phyloP scores from a whole-genome alignment of 2,113 vertebrate species.

The Pelecanus crispus region DNA sequence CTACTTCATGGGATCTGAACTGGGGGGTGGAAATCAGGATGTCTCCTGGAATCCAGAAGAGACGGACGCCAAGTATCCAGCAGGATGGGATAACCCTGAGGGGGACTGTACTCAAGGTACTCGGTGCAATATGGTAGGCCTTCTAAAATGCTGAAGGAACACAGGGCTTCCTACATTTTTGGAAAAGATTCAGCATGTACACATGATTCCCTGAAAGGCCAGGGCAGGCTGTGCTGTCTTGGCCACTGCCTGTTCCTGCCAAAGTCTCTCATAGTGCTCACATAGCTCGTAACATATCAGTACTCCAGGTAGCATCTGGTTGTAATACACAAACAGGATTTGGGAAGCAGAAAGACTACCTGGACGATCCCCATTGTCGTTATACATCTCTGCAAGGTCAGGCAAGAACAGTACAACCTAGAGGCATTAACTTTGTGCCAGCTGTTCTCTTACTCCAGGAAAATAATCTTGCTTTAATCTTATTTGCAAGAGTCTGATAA shows the following conservation, averaged over 20 bases:
- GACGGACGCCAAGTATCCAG: background rate
- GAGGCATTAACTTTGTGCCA: slow-evolving; percentile 1
- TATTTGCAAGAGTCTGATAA: slow-evolving; percentile 43
- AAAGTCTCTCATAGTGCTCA: background rate
- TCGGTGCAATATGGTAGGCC: background rate
- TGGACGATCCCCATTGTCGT: background rate
- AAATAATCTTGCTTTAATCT: slow-evolving; percentile 54
- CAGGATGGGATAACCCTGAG: background rate
- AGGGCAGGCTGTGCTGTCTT: background rate
- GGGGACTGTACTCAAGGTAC: background rate
- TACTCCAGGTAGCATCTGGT: background rate
- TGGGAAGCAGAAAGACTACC: background rate
- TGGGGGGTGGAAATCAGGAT: background rate
- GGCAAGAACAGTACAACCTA: background rate
- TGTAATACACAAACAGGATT: background rate
- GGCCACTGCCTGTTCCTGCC: background rate
- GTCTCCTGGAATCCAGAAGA: background rate
- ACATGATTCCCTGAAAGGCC: background rate
- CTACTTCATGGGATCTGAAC: background rate
- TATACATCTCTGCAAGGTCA: slow-evolving; percentile 14
- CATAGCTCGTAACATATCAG: background rate
- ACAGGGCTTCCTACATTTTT: background rate
- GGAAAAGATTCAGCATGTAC: background rate
- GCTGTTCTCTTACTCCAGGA: slow-evolving; percentile 4
- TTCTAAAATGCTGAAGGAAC: background rate